phyloP scores from a whole-genome alignment of 2,888 invertebrate species.

The Melolontha melolontha region DNA sequence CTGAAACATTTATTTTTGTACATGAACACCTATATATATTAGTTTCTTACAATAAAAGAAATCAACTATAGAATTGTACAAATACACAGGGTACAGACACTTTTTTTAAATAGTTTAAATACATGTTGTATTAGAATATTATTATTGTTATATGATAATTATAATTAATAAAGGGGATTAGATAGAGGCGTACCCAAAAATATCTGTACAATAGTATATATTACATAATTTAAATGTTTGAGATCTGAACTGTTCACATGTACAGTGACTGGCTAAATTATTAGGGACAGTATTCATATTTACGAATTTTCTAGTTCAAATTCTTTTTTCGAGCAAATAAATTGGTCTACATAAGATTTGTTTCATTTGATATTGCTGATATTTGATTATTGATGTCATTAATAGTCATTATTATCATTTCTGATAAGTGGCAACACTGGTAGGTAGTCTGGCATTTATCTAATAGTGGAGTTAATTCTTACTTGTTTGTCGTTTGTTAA shows the following conservation, averaged over 20 bases:
- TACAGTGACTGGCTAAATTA: no score
- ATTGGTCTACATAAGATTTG: no score
- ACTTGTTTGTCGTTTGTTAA: no score
- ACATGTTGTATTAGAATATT: constrained; percentile 3
- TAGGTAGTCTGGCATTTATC: no score
- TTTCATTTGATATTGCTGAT: no score
- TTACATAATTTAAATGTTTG: constrained; percentile 7
- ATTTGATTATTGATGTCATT: no score
- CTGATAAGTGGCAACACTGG: no score
- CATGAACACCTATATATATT: constrained; percentile 1
- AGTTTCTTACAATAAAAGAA: constrained; percentile 8
- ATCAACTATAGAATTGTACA: constrained; percentile 10
- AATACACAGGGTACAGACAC: constrained; percentile 17
- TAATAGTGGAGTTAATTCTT: no score
- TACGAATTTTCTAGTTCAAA: no score
- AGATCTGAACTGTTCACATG: constrained; percentile 19
- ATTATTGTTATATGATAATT: constrained; percentile 11
- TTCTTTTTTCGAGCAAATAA: no score
- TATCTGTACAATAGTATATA: constrained; percentile 22
- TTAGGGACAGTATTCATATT: no score
- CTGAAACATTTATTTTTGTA: constrained; percentile 14
- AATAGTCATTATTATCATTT: no score
- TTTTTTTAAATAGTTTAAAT: constrained; percentile 4
- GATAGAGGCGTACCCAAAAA: constrained; percentile 3
- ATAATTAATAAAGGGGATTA: constrained; percentile 12